Percentiles rank a stretch among this genome's conserved stretches.
phyloP scores from a whole-genome alignment of 2,888 invertebrate genomes.

The Tenthredo amoena region DNA sequence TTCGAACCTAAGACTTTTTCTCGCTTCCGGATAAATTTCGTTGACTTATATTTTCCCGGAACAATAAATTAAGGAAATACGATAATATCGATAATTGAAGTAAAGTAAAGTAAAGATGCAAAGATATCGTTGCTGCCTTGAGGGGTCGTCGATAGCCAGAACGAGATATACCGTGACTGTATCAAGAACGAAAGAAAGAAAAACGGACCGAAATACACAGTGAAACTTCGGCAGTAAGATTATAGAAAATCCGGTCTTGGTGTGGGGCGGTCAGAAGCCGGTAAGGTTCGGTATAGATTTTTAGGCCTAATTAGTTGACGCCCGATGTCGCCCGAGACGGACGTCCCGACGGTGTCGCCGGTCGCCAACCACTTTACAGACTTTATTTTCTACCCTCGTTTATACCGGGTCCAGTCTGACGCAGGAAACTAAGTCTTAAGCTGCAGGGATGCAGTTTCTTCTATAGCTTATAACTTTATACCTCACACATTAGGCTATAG shows the following conservation, averaged over 20 bases:
- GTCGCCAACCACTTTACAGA: conserved; percentile 49
- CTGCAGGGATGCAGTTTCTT: too few species aligned
- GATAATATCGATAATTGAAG: too few species aligned
- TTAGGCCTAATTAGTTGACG: conserved; percentile 78
- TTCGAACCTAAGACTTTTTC: too few species aligned
- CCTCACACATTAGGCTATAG: too few species aligned
- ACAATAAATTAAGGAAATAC: too few species aligned
- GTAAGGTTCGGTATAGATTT: conserved; percentile 64
- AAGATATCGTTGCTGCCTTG: too few species aligned
- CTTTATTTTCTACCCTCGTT: neutral
- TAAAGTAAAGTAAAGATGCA: too few species aligned
- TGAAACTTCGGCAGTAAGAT: neutral
- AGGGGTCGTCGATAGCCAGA: neutral
- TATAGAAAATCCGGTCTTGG: conserved; percentile 35
- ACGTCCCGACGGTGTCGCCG: conserved; percentile 59
- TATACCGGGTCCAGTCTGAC: neutral
- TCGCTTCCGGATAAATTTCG: too few species aligned
- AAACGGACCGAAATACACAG: neutral
- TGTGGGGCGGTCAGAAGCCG: neutral
- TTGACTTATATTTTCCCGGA: too few species aligned
- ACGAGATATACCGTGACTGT: neutral
- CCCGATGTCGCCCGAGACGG: conserved; percentile 70
- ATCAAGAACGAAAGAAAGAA: neutral
- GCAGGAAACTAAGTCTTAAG: too few species aligned
- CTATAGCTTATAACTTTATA: too few species aligned